Evolutionary conservation across 2,113 vertebrate species (phyloP).

Genomic region (Cyanoderma ruficeps): DNA sequence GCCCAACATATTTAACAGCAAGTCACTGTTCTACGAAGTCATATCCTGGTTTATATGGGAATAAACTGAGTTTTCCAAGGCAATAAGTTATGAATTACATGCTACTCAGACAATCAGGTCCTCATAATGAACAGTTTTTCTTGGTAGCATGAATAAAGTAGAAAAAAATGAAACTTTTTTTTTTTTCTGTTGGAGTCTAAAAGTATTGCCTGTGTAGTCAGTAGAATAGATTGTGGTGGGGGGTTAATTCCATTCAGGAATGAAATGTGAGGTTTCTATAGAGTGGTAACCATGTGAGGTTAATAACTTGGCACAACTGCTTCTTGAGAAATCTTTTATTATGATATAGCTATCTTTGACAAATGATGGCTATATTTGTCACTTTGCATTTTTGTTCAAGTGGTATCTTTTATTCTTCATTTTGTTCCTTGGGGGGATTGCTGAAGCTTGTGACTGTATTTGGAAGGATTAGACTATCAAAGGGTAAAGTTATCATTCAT

Average conservation of each 20-base stretch:
- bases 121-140: background rate
- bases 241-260: background rate
- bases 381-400: background rate
- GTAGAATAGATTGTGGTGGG: background rate
- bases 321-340: background rate
- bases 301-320: background rate
- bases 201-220: background rate
- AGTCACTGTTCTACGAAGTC: background rate
- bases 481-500: constrained; percentile 18
- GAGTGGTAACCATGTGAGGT: background rate
- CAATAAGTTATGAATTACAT: background rate
- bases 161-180: background rate
- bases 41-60: background rate
- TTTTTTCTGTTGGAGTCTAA: background rate
- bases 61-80: background rate
- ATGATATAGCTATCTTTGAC: background rate
- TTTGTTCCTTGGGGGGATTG: background rate
- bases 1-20: background rate
- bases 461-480: constrained; percentile 19
- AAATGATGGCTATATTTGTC: constrained; percentile 20
- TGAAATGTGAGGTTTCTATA: background rate
- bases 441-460: background rate
- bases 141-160: background rate
- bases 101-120: background rate
- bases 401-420: background rate